Evolutionary conservation across 1,140 invertebrate species (phyloP), one percentile per base, ranked within the genome.

Genomic region (Drosophila busckii): DNA sequence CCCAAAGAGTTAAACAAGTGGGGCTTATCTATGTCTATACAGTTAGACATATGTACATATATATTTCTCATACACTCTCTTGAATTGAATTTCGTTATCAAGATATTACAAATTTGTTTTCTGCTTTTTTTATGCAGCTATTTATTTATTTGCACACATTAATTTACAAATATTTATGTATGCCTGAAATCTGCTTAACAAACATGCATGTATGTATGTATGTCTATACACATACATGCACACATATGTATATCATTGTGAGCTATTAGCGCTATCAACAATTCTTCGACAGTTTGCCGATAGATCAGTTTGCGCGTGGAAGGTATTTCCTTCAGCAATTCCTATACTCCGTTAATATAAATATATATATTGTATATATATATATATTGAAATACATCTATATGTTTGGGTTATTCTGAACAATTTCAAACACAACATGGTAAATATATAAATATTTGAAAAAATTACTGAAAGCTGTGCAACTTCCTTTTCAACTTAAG

Each of bases 211-310:
- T 38, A 26, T 40, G 32, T 23, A 20, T 34, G 10, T 20, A 19
- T 66, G 20, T 41, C 23, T 55, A 20, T 31, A 40, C 23, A 25
- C 28, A 20, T 20, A 31, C 13, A 6, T 25, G 25, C 25, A 46
- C 46, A 44, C 26, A 37, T 37, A 40, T n/a, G n/a, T 20, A 23
- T 56, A 35, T 45, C 54, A 70, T 64, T 64, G 50, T 56, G 42
- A 52, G 62, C n/a, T 68, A 62, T 41, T 73, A 73, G 56, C 69
- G 73, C 63, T 73, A 78, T 78, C 73, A 80, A 78, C 68, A 48
- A 82, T 80, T 80, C 75, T 80, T 82, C 68, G 73, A 73, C 73
- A 80, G 73, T 80, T 80, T 80, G 64, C 75, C 73, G 54, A 80
- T 80, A 73, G 75, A 80, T 80, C 73, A 80, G 75, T 80, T 80